These are phyloP conservation scores for Cylloceria caligata DNA, from an alignment of 2,888 invertebrate species.

Conservation along the genomic window DNA sequence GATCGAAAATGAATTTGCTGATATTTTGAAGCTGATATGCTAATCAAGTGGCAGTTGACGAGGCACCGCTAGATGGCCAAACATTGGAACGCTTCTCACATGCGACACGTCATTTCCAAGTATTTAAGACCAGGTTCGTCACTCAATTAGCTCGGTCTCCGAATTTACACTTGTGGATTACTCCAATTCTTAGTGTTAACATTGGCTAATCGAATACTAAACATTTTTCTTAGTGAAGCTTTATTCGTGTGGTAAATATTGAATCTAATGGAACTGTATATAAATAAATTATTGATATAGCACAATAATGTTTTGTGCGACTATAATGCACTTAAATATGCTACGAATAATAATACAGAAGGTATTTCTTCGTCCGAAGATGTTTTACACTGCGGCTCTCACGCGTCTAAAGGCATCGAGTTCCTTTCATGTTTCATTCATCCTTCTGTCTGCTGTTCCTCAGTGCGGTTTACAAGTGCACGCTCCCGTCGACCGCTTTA, in stretches of 20 bases:
- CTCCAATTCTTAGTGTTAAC: too few species aligned
- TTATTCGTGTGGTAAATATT: not conserved
- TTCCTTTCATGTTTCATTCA: constrained; percentile 69
- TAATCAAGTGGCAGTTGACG: too few species aligned
- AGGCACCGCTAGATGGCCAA: not conserved
- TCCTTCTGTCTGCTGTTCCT: constrained; percentile 66
- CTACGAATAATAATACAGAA: constrained; percentile 1
- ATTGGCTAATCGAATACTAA: too few species aligned
- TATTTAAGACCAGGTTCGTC: too few species aligned
- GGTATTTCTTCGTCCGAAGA: not conserved
- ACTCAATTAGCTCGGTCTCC: too few species aligned
- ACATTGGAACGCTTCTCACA: too few species aligned
- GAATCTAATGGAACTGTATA: not conserved
- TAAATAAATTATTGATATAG: not conserved
- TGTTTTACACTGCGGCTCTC: constrained; percentile 66
- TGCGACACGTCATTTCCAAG: too few species aligned
- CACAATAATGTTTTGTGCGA: not conserved
- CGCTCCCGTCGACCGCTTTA: constrained; percentile 34
- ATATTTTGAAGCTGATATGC: not conserved
- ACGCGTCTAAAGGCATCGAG: constrained; percentile 75
- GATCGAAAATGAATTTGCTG: not conserved
- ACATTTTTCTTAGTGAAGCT: too few species aligned
- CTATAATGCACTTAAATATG: not conserved
- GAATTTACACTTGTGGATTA: too few species aligned
- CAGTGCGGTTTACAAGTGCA: constrained; percentile 36